Base-by-base conservation (phyloP, 2,113 vertebrate genomes). In the Hymenochirus boettgeri region DNA sequence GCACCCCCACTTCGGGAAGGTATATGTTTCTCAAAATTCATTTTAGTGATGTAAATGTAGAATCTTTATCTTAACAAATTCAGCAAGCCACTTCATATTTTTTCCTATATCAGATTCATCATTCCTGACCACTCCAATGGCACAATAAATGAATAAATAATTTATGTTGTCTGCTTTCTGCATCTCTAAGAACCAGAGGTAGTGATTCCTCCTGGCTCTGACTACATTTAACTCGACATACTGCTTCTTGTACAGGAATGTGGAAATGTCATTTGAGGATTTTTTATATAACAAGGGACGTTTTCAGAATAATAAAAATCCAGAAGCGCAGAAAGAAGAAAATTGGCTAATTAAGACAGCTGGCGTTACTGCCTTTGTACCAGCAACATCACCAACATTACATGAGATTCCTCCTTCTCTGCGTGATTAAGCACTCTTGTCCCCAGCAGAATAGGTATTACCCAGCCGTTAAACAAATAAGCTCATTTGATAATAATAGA, bases 341-440 rank as follows among this genome's bases (percentile, higher is more conserved):
- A 42, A 42, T 42, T 42, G 39, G 17, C 39, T 42, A 42, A 42
- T 42, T 42, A 42, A 42, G 39, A 42, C 39, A 42, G 39, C 39
- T 42, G 39, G 39, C n/a, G 39, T 42, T 42, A 42, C 39, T 42
- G 39, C 39, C 39, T n/a, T 42, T 17, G 39, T 15, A 42, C 7
- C 13, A 17, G n/a, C 39, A 42, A 15, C 39, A 42, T n/a, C 39
- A 42, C 39, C 39, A 17, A 17, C 39, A 42, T 42, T 42, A 42
- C 39, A 42, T 42, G 13, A 42, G 15, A 42, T 42, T 42, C 17
- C 39, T 42, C 39, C 39, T 17, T 42, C 39, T 42, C 39, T 42
- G 39, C 39, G n/a, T 42, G 39, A 42, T 42, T 42, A 42, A 42
- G 39, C 39, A 42, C 39, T n/a, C 39, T 42, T 42, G 39, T 42